A percentile compares a stretch with the other conserved stretches of the same genome.
Evolutionary conservation across 2,888 invertebrate species (phyloP).

Genomic region (Chouioia cunea): DNA sequence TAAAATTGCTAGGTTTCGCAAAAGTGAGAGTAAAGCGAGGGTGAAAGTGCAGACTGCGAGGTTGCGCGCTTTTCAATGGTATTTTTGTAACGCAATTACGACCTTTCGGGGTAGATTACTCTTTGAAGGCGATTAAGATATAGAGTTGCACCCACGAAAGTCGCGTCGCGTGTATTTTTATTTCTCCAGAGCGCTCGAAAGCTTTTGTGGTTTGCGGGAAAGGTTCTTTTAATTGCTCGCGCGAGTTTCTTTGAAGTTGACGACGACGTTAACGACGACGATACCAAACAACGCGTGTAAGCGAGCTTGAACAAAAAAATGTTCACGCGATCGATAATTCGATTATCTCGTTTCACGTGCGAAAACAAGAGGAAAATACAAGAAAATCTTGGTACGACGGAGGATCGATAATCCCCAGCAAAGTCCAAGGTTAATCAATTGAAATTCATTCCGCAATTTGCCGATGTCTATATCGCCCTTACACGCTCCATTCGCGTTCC

Average conservation of each 20-base stretch:
- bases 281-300: too few relatives aligned
- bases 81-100: conserved; percentile 19
- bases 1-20: conserved; percentile 46
- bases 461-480: too few relatives aligned
- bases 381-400: too few relatives aligned
- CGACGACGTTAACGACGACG: not conserved
- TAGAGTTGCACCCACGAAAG: not conserved
- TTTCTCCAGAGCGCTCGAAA: too few relatives aligned
- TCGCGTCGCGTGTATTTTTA: too few relatives aligned
- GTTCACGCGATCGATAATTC: too few relatives aligned
- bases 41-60: conserved; percentile 22
- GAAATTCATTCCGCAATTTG: too few relatives aligned
- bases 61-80: conserved; percentile 7
- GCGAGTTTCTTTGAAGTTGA: not conserved
- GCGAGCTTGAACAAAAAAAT: too few relatives aligned
- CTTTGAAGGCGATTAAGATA: conserved; percentile 23
- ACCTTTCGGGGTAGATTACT: not conserved
- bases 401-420: too few relatives aligned
- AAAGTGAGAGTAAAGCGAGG: conserved; percentile 8
- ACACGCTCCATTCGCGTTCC: conserved; percentile 5
- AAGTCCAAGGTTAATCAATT: too few relatives aligned
- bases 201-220: not conserved
- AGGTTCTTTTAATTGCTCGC: not conserved
- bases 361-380: too few relatives aligned
- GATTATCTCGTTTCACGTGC: too few relatives aligned